Evolutionary conservation across 64 coral and sea anemone species (phyloP), one percentile per base, ranked within the genome.

Genomic region (Montipora foliosa): DNA sequence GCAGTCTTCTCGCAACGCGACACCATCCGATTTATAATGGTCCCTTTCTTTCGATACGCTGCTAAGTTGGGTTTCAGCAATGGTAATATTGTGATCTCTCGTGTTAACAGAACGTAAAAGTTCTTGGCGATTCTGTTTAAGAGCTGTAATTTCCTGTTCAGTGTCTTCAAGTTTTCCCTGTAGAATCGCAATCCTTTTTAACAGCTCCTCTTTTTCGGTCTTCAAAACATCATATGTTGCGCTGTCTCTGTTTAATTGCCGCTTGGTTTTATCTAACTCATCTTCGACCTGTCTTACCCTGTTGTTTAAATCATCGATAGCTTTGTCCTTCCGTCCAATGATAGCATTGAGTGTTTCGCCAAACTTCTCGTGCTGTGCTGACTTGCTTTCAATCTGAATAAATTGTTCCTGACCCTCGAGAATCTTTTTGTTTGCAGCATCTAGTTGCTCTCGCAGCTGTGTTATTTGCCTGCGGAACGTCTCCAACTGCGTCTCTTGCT

Each of bases 311-410:
- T 93, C 95, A 10, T 83, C 79, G 8, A 96, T 93, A 9, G 78
- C 80, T 67, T 93, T 90, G 16, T 96, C 95, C 49, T 96, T 96
- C 79, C 80, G 89, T 59, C 71, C 73, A 10, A 96, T 79, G 16
- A 96, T 81, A 47, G 71, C 73, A 45, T 89, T 96, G 19, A 96
- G 64, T 17, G 90, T 93, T 57, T 96, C 95, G 11, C 91, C 89
- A 16, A 93, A 90, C 61, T 93, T 96, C n/a, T 96, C 90, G 20
- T 93, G 91, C 49, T 96, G 91, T 24, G 79, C 85, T 48, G 91
- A 93, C 49, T 96, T 93, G 61, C 91, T 93, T 79, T 96, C 95
- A 8, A 90, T 84, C 68, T 96, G 91, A 92, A 96, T 90, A 14
- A 96, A 67, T 44, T 87, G 82, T 79, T 96, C 95, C 29, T 96